Evolutionary conservation across 1,140 invertebrate genomes (phyloP).

Genomic region (Olivierus martensii): DNA sequence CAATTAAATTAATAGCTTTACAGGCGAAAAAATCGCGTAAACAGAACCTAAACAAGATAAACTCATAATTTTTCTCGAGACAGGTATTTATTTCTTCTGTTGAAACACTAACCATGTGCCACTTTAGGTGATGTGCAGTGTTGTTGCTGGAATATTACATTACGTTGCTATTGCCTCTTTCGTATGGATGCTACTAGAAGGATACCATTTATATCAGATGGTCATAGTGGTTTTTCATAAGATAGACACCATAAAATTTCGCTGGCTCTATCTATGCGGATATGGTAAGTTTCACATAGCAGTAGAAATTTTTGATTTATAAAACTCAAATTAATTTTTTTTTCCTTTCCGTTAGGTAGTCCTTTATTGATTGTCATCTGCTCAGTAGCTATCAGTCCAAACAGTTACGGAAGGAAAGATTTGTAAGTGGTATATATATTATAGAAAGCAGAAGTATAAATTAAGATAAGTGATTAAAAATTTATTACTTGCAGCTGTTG

Average conservation of each 20-base stretch:
- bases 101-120: neutral
- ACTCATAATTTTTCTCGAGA: too few relatives aligned
- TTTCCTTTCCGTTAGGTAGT: too few relatives aligned
- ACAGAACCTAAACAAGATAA: too few relatives aligned
- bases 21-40: too few relatives aligned
- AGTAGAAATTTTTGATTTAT: too few relatives aligned
- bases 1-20: neutral
- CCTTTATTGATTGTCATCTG: neutral
- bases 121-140: slow-evolving; percentile 22
- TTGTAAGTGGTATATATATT: neutral
- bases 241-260: too few relatives aligned
- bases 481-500: neutral
- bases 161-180: slow-evolving; percentile 32
- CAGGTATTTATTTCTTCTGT: neutral
- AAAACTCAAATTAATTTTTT: too few relatives aligned
- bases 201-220: slow-evolving; percentile 35
- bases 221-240: slow-evolving; percentile 32
- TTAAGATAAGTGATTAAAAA: too few relatives aligned
- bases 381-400: neutral
- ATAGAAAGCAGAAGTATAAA: too few relatives aligned
- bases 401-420: neutral
- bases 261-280: too few relatives aligned
- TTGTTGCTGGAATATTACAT: slow-evolving; percentile 31
- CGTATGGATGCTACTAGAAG: slow-evolving; percentile 36
- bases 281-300: too few relatives aligned